Percentiles rank a stretch among this genome's conserved stretches.
phyloP scores from a whole-genome alignment of 2,888 invertebrate genomes.

The Ommatoiulus sabulosus region DNA sequence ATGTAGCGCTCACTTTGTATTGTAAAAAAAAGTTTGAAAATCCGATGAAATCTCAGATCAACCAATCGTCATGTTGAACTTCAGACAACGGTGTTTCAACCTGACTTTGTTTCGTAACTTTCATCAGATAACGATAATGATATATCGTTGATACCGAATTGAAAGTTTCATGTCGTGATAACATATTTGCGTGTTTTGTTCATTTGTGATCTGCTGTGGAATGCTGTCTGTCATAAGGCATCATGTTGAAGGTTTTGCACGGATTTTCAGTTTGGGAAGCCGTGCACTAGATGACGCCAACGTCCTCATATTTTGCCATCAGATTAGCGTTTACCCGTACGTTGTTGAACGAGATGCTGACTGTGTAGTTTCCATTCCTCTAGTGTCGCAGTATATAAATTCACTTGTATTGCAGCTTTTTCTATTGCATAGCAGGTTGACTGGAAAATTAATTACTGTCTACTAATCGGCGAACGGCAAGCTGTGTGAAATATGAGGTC shows the following conservation, averaged over 20 bases:
- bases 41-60: neutral
- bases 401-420: neutral
- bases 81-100: neutral
- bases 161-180: neutral
- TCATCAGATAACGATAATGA: neutral
- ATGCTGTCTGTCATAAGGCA: neutral
- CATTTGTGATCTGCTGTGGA: neutral
- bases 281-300: slow-evolving; percentile 27
- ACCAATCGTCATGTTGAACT: neutral
- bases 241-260: neutral
- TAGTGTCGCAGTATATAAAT: neutral
- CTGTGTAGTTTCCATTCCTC: neutral
- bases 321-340: neutral
- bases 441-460: slow-evolving; percentile 12
- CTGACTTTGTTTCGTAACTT: neutral
- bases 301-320: neutral
- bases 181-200: neutral
- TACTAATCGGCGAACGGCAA: neutral
- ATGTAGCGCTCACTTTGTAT: neutral
- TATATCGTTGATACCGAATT: neutral
- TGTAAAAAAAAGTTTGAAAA: neutral
- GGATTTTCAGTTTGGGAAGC: neutral
- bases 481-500: slow-evolving; percentile 12
- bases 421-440: neutral
- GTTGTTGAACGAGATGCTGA: neutral